Conservation (phyloP, 2,797 vertebrate genomes). For the Nannoperca australis region DNA sequence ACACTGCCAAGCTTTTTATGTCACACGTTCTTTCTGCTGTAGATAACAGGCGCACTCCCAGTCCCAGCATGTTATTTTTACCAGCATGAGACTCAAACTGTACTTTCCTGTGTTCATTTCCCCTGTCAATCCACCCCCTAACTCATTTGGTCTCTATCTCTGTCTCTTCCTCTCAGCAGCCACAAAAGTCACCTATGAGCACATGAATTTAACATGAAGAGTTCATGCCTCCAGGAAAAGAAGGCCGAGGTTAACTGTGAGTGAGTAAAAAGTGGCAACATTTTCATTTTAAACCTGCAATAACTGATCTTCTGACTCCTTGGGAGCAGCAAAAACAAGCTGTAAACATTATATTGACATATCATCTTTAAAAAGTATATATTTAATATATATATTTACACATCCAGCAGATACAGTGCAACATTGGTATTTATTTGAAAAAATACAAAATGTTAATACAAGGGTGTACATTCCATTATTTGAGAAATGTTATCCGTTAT, state of each 20-base stretch:
- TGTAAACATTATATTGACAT: not conserved
- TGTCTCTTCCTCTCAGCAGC: slow-evolving; percentile 14
- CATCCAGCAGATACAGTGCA: not conserved
- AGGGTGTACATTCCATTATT: not conserved
- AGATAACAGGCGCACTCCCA: slow-evolving; percentile 32
- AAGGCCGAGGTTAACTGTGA: not conserved
- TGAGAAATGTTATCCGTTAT: not conserved
- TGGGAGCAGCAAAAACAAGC: not conserved
- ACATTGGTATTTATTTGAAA: not conserved
- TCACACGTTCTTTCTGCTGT: slow-evolving; percentile 54
- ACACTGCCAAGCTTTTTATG: slow-evolving; percentile 29
- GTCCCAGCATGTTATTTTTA: slow-evolving; percentile 58
- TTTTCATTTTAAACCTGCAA: not conserved
- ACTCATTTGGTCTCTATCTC: not conserved
- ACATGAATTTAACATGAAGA: not conserved
- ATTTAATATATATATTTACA: not conserved
- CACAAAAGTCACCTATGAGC: not conserved
- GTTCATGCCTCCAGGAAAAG: not conserved
- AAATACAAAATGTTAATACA: no score
- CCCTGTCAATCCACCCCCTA: not conserved
- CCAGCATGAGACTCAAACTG: slow-evolving; percentile 31
- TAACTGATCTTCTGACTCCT: not conserved
- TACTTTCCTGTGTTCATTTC: not conserved
- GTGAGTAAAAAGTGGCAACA: not conserved
- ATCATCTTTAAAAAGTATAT: not conserved